phyloP scores from a whole-genome alignment of 2,888 invertebrate genomes.

The Scrobipalpa atriplicella region DNA sequence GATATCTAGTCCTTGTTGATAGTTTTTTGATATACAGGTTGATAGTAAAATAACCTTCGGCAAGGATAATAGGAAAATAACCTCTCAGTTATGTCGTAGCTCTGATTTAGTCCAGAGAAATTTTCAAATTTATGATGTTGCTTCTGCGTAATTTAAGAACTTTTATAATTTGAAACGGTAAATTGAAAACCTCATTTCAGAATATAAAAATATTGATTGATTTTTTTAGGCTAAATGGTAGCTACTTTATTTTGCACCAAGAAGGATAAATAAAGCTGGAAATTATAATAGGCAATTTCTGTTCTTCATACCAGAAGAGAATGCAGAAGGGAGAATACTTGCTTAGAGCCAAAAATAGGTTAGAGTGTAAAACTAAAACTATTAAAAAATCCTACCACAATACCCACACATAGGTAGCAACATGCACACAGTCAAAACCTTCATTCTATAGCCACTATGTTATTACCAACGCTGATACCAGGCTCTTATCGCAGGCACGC shows the following conservation, averaged over 20 bases:
- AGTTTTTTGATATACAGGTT: too few species aligned
- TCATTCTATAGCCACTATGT: not conserved
- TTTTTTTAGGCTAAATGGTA: too few species aligned
- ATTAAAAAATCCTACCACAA: not conserved
- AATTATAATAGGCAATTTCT: not conserved
- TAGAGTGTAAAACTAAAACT: not conserved
- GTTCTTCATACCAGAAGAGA: not conserved
- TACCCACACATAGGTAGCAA: not conserved
- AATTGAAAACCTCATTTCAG: too few species aligned
- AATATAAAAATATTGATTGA: too few species aligned
- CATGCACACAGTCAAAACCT: not conserved
- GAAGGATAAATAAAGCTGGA: not conserved
- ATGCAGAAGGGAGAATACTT: not conserved
- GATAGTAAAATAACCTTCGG: too few species aligned
- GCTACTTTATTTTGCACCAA: not conserved
- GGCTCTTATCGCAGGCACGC: slow-evolving; percentile 13
- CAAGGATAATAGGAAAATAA: too few species aligned
- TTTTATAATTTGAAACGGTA: too few species aligned
- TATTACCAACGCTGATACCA: not conserved
- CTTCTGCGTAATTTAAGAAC: too few species aligned
- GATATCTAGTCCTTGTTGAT: too few species aligned
- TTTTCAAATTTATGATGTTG: too few species aligned
- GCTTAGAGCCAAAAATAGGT: not conserved
- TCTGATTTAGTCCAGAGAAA: too few species aligned
- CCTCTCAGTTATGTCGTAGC: too few species aligned